Evolutionary conservation across 2,797 vertebrate species (phyloP).

Genomic region (Mormyrops boulengeri): DNA sequence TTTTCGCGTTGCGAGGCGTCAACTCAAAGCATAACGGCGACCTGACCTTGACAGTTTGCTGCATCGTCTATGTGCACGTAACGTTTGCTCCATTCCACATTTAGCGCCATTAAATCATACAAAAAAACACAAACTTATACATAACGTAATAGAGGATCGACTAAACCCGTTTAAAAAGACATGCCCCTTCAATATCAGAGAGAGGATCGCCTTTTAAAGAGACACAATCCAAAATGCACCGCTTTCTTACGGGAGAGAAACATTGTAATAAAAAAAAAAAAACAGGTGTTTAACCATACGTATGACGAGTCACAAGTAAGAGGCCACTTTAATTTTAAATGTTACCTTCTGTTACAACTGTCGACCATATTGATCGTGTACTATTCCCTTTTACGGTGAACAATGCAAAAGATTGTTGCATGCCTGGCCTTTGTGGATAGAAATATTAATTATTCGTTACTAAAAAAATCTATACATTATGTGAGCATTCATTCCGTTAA

Average conservation of each 20-base stretch:
- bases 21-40: background rate
- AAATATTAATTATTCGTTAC: background rate
- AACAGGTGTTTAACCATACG: background rate
- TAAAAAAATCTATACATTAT: background rate
- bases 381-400: background rate
- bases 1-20: background rate
- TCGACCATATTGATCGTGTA: background rate
- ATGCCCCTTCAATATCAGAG: conserved; percentile 49
- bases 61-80: background rate
- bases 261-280: background rate
- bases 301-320: background rate
- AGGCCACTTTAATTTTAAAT: background rate
- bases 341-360: background rate
- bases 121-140: conserved; percentile 65
- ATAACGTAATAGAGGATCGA: conserved; percentile 59
- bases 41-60: background rate
- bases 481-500: background rate
- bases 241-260: background rate
- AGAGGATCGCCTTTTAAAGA: conserved; percentile 55
- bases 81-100: conserved; percentile 39
- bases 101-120: conserved; percentile 58
- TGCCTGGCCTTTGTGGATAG: background rate
- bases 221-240: conserved; percentile 37
- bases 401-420: background rate
- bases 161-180: conserved; percentile 44